Conservation (phyloP, 2,888 invertebrate species). For the Physocephala rufipes region DNA sequence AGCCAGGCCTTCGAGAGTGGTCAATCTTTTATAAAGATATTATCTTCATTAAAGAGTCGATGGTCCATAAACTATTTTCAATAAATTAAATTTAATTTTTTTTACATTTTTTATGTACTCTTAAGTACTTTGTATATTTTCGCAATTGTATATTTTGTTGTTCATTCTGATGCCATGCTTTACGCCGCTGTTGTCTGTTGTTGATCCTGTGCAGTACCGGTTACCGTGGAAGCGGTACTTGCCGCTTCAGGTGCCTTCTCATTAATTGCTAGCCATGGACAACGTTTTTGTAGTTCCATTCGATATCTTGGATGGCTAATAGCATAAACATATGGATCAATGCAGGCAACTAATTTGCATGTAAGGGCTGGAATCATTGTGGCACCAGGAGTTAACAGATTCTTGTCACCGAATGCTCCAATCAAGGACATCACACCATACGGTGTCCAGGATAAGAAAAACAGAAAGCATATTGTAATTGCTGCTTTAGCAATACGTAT, state of each 20-base stretch:
- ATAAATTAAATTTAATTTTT: neutral
- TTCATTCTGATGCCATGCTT: neutral
- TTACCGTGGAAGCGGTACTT: constrained; percentile 64
- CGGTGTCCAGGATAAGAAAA: constrained; percentile 89
- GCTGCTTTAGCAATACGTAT: constrained; percentile 88
- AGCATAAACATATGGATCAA: constrained; percentile 91
- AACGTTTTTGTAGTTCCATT: constrained; percentile 80
- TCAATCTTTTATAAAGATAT: constrained; percentile 9
- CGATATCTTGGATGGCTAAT: constrained; percentile 91
- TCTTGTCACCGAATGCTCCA: constrained; percentile 80
- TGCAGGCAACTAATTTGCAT: constrained; percentile 88
- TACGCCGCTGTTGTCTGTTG: constrained; percentile 60
- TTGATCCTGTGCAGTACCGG: constrained; percentile 45
- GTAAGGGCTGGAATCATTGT: constrained; percentile 89
- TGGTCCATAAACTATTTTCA: constrained; percentile 11
- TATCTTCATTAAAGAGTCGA: neutral
- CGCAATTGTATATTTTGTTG: too few species aligned
- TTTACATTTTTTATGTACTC: too few species aligned
- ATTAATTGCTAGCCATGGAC: constrained; percentile 78
- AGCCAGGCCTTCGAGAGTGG: constrained; percentile 15
- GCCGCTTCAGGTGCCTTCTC: constrained; percentile 71
- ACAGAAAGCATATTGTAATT: constrained; percentile 85
- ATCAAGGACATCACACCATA: constrained; percentile 85
- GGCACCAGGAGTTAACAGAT: constrained; percentile 75
- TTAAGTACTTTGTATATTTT: too few species aligned